These are phyloP conservation scores for Caenorhabditis angaria DNA, from an alignment of 2,888 invertebrate genomes.

Conservation along the genomic window DNA sequence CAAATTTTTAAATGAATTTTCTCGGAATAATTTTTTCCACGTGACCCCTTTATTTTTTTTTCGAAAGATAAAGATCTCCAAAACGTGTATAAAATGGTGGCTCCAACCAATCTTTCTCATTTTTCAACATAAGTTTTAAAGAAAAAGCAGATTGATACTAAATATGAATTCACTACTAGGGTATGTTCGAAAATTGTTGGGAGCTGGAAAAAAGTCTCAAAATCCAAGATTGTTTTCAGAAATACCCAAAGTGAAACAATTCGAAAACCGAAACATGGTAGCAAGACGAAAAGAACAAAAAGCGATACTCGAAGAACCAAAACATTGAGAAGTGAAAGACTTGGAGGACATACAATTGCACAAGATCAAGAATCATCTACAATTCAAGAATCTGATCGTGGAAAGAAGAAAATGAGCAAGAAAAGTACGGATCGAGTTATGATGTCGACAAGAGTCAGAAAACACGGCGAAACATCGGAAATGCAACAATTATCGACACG, in stretches of 20 bases:
- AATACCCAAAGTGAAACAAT: neutral
- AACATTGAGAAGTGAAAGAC: neutral
- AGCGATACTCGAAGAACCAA: neutral
- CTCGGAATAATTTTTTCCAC: too few relatives aligned
- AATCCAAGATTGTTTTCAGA: neutral
- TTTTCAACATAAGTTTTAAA: neutral
- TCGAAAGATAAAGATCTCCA: too few relatives aligned
- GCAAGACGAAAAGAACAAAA: neutral
- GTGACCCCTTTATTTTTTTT: too few relatives aligned
- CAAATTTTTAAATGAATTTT: too few relatives aligned
- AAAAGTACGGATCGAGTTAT: neutral
- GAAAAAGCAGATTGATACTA: neutral
- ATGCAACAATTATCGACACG: neutral
- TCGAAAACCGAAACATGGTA: neutral
- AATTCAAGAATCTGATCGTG: neutral
- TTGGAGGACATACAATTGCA: too few relatives aligned
- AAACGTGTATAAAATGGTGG: neutral
- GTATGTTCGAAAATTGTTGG: neutral
- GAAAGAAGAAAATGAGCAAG: neutral
- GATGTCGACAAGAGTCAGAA: neutral
- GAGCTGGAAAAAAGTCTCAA: too few relatives aligned
- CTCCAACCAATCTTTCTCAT: too few relatives aligned
- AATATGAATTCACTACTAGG: neutral
- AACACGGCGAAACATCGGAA: neutral
- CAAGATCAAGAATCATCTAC: slow-evolving; percentile 1